phyloP scores from a whole-genome alignment of 1,140 invertebrate species.

The Mamestra configurata region DNA sequence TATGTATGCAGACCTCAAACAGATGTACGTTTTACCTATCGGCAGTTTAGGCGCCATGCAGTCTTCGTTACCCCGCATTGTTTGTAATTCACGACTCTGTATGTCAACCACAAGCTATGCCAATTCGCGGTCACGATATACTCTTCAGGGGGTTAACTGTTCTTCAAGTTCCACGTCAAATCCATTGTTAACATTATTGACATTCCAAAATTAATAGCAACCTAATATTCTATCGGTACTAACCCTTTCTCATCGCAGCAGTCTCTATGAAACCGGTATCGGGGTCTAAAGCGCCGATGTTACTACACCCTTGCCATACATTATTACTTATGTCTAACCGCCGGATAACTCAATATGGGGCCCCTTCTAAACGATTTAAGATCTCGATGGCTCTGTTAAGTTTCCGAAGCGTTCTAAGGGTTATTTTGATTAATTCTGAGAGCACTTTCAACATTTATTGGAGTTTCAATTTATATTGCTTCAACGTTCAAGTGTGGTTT shows the following conservation, averaged over 20 bases:
- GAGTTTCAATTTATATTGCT: slow-evolving; percentile 46
- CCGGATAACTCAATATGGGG: slow-evolving; percentile 63
- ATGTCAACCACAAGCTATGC: not conserved
- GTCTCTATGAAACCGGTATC: slow-evolving; percentile 53
- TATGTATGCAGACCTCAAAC: not conserved
- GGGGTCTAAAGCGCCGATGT: slow-evolving; percentile 51
- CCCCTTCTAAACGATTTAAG: slow-evolving; percentile 63
- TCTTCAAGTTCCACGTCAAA: slow-evolving; percentile 22
- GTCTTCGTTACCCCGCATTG: not conserved
- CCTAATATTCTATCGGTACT: slow-evolving; percentile 53
- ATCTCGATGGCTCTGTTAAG: slow-evolving; percentile 60
- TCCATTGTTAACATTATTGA: slow-evolving; percentile 20
- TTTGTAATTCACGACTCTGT: not conserved
- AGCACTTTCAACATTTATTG: slow-evolving; percentile 48
- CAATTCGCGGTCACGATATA: not conserved
- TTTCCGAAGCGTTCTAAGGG: slow-evolving; percentile 54
- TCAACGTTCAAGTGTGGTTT: slow-evolving; percentile 27
- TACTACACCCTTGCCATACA: slow-evolving; percentile 59
- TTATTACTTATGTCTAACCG: slow-evolving; percentile 62
- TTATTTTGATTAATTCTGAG: slow-evolving; percentile 58
- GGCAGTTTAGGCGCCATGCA: not conserved
- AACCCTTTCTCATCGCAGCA: slow-evolving; percentile 55
- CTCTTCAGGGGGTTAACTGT: not conserved
- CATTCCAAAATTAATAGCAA: slow-evolving; percentile 34
- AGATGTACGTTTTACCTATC: not conserved